Evolutionary conservation across 2,797 vertebrate genomes (phyloP), one percentile per base, ranked within the genome.

Genomic region (Argya squamiceps): DNA sequence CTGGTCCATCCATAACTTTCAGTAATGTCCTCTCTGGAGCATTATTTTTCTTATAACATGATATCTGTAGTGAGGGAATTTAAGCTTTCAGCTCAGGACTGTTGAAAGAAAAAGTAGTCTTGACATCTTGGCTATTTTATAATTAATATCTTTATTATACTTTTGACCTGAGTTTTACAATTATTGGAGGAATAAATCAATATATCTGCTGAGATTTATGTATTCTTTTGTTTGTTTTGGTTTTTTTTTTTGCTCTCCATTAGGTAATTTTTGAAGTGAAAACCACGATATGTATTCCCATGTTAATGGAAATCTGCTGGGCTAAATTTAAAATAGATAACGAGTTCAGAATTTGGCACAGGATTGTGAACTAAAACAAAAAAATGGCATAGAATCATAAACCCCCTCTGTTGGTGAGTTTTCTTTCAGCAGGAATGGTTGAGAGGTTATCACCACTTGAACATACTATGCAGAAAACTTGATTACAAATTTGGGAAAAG

Each of bases 1-100:
- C 92, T 82, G 87, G 81, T 81, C 90, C 88, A 95, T 93, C 92
- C 77, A 93, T 97, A 96, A 96, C 67, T 93, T 96, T 93, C 90
- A 89, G 69, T 84, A 82, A 96, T 73, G 67, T 79, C 46, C 88
- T 92, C 89, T 97, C 94, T 92, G 65, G 88, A 91, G 91, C 34
- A 92, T 96, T 89, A 18, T 56, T 92, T 94, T 95, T 69, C 30
- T 84, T 82, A 59, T 67, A 80, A 37, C 13, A 7, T 77, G 36
- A 13, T 77, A 46, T 84, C 37, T 91, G 23, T 37, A 36, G 50
- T 15, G 65, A 34, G 22, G 64, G 26, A 89, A 71, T 36, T 79
- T 27, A 58, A 76, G 67, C 65, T 93, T 92, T 93, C 64, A 73
- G 7, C n/a, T 65, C 29, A 29, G 46, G 44, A n/a, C 52, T 56